Evolutionary conservation across 2,888 invertebrate species (phyloP).

Genomic region (Ennomos quercinarius): DNA sequence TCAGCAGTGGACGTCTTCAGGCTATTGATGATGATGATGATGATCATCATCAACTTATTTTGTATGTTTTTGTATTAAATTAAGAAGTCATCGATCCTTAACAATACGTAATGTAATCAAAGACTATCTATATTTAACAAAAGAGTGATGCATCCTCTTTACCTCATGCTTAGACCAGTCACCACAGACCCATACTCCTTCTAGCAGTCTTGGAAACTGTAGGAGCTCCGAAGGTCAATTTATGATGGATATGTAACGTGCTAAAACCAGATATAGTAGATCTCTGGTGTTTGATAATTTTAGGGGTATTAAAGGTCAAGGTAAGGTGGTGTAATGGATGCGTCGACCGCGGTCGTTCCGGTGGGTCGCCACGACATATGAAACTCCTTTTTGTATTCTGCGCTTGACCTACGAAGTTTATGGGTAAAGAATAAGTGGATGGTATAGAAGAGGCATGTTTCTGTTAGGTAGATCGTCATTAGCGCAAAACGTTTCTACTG

Average conservation of each 20-base stretch:
- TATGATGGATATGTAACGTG: constrained; percentile 42
- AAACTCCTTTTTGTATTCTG: constrained; percentile 61
- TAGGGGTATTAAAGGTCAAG: constrained; percentile 38
- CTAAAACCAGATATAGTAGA: constrained; percentile 34
- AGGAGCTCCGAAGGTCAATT: constrained; percentile 2
- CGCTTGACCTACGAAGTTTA: constrained; percentile 64
- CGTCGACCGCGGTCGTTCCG: constrained; percentile 74
- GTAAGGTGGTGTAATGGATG: constrained; percentile 62
- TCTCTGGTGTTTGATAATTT: constrained; percentile 9
- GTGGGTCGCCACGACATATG: constrained; percentile 72
- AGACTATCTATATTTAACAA: constrained; percentile 44
- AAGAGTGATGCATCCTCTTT: constrained; percentile 48
- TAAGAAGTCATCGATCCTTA: constrained; percentile 23
- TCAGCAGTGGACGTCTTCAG: too few species aligned
- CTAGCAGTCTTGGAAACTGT: constrained; percentile 2
- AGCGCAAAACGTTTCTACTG: too few species aligned
- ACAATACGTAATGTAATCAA: constrained; percentile 40
- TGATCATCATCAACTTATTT: too few species aligned
- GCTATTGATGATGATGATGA: too few species aligned
- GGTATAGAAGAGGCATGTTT: constrained; percentile 9
- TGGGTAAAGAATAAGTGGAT: constrained; percentile 34
- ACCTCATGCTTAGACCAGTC: constrained; percentile 10
- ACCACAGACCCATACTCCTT: constrained; percentile 14
- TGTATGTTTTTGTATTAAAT: constrained; percentile 17
- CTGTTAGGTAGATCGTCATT: not conserved